phyloP scores from a whole-genome alignment of 2,113 vertebrate genomes.

The Rhinolophus sinicus region DNA sequence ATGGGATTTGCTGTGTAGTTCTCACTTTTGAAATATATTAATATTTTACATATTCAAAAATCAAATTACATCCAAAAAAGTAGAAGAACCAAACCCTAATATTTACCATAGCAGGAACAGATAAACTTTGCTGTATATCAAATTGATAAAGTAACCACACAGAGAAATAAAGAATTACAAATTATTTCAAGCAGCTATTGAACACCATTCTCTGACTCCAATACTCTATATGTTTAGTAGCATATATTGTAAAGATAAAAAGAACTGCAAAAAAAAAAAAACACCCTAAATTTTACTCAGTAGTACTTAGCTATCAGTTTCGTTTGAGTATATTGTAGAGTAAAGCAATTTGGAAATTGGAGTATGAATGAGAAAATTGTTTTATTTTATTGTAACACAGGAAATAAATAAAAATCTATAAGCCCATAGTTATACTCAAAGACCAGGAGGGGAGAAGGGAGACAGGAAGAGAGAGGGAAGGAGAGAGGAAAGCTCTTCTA shows the following conservation, averaged over 20 bases:
- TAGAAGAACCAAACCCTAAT: background rate
- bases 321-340: background rate
- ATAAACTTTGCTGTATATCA: background rate
- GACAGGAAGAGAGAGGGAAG: background rate
- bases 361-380: background rate
- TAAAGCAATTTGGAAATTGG: background rate
- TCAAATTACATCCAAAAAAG: background rate
- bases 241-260: background rate
- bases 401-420: background rate
- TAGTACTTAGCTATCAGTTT: background rate
- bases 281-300: background rate
- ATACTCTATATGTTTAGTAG: background rate
- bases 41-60: background rate
- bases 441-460: background rate
- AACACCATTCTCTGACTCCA: background rate
- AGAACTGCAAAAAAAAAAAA: background rate
- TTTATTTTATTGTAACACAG: background rate
- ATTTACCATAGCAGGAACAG: background rate
- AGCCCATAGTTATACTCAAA: background rate
- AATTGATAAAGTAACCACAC: background rate
- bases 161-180: background rate
- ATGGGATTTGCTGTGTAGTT: background rate
- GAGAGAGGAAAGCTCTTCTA: background rate
- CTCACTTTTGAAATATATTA: background rate
- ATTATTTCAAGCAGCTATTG: constrained; percentile 15